These are phyloP conservation scores for Stegodyphus mimosarum DNA, from an alignment of 1,140 invertebrate genomes.

Conservation along the genomic window DNA sequence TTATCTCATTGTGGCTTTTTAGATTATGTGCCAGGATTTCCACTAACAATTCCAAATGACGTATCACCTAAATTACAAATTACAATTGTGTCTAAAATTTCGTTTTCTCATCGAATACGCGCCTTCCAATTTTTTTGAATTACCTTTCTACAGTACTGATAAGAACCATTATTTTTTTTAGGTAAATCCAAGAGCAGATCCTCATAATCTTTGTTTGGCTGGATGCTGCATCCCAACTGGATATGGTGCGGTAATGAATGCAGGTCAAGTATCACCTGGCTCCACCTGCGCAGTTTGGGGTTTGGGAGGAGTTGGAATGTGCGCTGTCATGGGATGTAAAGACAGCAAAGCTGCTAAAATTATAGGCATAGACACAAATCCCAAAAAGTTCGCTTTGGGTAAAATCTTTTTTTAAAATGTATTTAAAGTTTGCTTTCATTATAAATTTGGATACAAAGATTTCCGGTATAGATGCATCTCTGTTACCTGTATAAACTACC, in stretches of 20 bases:
- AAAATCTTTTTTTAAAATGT: conserved; percentile 70
- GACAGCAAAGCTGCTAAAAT: conserved; percentile 90
- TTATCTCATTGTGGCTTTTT: no score
- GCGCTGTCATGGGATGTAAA: conserved; percentile 90
- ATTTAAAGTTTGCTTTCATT: no score
- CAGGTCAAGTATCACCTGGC: conserved; percentile 83
- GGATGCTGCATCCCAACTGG: conserved; percentile 95
- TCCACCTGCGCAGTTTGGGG: conserved; percentile 93
- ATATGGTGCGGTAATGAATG: conserved; percentile 92
- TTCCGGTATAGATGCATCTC: no score
- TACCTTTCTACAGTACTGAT: no score
- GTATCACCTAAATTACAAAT: no score
- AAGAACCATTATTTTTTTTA: conserved; percentile 27
- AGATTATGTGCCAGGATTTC: no score
- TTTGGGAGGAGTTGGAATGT: conserved; percentile 93
- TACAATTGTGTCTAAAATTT: no score
- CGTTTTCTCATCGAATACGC: no score
- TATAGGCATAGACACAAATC: conserved; percentile 94
- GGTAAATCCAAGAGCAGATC: conserved; percentile 76
- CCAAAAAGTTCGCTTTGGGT: conserved; percentile 84
- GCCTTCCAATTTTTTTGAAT: no score
- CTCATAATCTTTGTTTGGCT: conserved; percentile 91
- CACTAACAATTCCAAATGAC: no score
- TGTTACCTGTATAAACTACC: no score
- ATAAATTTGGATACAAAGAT: no score